phyloP scores from a whole-genome alignment of 2,797 vertebrate genomes.

The Eospalax fontanierii region DNA sequence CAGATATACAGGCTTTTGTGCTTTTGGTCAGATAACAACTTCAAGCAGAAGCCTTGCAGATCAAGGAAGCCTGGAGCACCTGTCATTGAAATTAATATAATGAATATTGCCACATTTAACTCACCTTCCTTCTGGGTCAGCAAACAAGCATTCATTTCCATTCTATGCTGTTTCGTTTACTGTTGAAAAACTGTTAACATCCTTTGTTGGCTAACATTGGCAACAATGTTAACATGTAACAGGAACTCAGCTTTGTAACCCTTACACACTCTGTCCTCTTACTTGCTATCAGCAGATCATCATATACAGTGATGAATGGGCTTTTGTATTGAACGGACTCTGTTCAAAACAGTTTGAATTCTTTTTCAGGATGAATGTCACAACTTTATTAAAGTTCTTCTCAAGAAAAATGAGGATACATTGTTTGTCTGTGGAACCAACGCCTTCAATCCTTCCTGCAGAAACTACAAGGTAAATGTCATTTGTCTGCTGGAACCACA shows the following conservation, averaged over 20 bases:
- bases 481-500: slow-evolving; percentile 63
- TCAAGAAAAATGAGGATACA: slow-evolving; percentile 96
- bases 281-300: slow-evolving; percentile 20
- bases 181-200: background rate
- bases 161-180: slow-evolving; percentile 54
- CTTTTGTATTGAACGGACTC: slow-evolving; percentile 7
- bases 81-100: slow-evolving; percentile 57
- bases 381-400: slow-evolving; percentile 99
- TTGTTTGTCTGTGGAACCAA: slow-evolving; percentile 99
- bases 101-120: background rate
- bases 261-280: background rate
- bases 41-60: slow-evolving; percentile 3
- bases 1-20: background rate
- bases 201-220: background rate
- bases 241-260: background rate
- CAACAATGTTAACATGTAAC: background rate
- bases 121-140: background rate
- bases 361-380: slow-evolving; percentile 97
- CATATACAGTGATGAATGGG: slow-evolving; percentile 50
- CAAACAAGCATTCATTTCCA: background rate
- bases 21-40: slow-evolving; percentile 54
- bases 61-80: slow-evolving; percentile 28
- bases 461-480: slow-evolving; percentile 95
- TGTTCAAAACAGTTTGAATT: slow-evolving; percentile 71
- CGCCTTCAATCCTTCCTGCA: slow-evolving; percentile 98